Conservation (phyloP, 1,140 invertebrate genomes). For the Camponotus pennsylvanicus region DNA sequence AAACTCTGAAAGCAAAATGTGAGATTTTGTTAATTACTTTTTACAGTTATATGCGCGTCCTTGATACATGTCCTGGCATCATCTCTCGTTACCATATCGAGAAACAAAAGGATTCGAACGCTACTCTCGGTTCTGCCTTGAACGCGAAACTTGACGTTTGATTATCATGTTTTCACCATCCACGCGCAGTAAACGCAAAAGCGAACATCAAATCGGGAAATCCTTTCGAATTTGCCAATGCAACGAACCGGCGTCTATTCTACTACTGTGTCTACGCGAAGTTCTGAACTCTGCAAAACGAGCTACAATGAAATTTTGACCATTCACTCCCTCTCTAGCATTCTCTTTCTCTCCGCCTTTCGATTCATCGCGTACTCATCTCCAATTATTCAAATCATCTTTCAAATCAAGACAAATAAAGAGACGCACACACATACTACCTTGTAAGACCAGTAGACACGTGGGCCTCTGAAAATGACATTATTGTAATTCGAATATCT, state of each 20-base stretch:
- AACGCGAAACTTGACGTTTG: neutral
- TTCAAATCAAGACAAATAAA: conserved; percentile 66
- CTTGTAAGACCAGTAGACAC: conserved; percentile 73
- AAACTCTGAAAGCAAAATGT: neutral
- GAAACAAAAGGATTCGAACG: conserved; percentile 20
- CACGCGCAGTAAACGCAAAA: conserved; percentile 22
- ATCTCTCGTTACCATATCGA: conserved; percentile 29
- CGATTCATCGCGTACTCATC: conserved; percentile 60
- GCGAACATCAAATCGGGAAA: conserved; percentile 51
- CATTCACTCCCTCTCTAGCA: conserved; percentile 38
- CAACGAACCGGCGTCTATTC: conserved; percentile 67
- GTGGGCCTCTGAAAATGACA: conserved; percentile 49
- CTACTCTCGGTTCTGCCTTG: neutral
- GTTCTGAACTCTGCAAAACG: conserved; percentile 68
- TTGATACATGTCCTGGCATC: neutral
- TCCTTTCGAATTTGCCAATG: conserved; percentile 65
- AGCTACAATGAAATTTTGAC: conserved; percentile 69
- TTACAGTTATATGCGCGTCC: neutral
- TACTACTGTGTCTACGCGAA: conserved; percentile 67
- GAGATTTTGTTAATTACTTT: neutral
- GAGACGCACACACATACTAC: conserved; percentile 78
- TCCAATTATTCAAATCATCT: conserved; percentile 37
- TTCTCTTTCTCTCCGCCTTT: neutral
- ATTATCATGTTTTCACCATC: neutral
- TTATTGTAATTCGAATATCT: neutral